These are phyloP conservation scores for Thera britannica DNA, from an alignment of 2,888 invertebrate genomes.

Conservation along the genomic window DNA sequence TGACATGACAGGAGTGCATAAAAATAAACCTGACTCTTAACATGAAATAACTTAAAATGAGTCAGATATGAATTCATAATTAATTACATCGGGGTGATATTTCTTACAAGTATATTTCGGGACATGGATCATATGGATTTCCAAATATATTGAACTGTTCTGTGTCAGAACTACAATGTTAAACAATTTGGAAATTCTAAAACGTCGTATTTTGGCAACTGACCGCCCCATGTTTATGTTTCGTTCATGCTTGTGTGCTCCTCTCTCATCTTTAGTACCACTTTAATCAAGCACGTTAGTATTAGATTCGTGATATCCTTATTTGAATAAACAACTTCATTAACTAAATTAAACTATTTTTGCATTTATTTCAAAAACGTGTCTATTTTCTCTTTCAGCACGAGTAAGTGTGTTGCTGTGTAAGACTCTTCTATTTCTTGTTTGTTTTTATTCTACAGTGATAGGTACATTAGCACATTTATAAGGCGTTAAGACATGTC, in stretches of 20 bases:
- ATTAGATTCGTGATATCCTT: too few relatives aligned
- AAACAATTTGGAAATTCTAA: too few relatives aligned
- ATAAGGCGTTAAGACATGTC: constrained; percentile 2
- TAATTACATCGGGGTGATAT: background rate
- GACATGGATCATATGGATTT: background rate
- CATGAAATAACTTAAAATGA: constrained; percentile 19
- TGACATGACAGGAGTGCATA: constrained; percentile 59
- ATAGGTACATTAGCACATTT: background rate
- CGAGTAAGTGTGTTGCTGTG: background rate
- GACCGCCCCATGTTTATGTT: too few relatives aligned
- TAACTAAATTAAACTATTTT: background rate
- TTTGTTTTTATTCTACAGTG: background rate
- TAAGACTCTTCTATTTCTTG: background rate
- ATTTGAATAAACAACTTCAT: too few relatives aligned
- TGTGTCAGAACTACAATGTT: too few relatives aligned
- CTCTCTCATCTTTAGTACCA: too few relatives aligned
- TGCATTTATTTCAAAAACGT: background rate
- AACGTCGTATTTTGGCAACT: too few relatives aligned
- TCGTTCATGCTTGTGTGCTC: too few relatives aligned
- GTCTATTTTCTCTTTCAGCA: background rate
- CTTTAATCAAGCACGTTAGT: too few relatives aligned
- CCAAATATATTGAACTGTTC: background rate
- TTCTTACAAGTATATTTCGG: background rate
- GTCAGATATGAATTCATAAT: background rate
- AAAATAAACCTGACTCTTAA: constrained; percentile 39